A percentile compares a stretch with the other conserved stretches of the same genome.
phyloP scores from a whole-genome alignment of 1,140 invertebrate species.

The Dendroctonus ponderosae region DNA sequence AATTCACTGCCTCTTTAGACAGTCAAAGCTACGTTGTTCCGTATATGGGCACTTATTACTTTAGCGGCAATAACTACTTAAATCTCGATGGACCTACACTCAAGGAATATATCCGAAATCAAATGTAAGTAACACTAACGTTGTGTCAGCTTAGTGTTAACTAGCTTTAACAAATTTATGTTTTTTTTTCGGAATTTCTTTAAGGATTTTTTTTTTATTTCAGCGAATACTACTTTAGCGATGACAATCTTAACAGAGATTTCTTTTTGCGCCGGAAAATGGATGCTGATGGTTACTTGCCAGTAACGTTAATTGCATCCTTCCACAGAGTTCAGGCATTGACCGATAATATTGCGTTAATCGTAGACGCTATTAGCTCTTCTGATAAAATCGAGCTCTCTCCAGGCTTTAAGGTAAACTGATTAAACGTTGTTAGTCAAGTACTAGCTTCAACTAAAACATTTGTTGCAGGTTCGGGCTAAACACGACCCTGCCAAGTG shows the following conservation, averaged over 20 bases:
- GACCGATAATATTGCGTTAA: constrained; percentile 79
- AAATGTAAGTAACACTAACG: constrained; percentile 66
- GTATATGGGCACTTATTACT: constrained; percentile 64
- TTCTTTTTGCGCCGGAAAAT: constrained; percentile 97
- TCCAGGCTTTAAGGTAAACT: constrained; percentile 68
- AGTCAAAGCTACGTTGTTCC: constrained; percentile 55
- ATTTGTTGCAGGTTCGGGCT: constrained; percentile 68
- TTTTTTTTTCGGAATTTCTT: constrained; percentile 47
- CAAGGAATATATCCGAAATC: constrained; percentile 78
- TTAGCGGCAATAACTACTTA: constrained; percentile 55
- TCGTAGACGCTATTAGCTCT: constrained; percentile 77
- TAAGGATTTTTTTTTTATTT: no score
- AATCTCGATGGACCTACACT: constrained; percentile 59
- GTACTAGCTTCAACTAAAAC: no score
- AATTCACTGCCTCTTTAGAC: constrained; percentile 23
- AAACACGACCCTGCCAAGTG: constrained; percentile 78
- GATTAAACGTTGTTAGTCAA: background rate
- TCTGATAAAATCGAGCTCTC: constrained; percentile 82
- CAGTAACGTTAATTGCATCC: constrained; percentile 89
- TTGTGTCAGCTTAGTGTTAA: background rate
- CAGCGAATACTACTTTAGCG: constrained; percentile 99
- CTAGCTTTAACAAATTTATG: constrained; percentile 1
- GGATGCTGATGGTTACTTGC: constrained; percentile 90
- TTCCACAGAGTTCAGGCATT: constrained; percentile 91
- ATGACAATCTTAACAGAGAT: constrained; percentile 93